Base-by-base conservation (phyloP, 1,140 invertebrate species). In the Musca domestica region DNA sequence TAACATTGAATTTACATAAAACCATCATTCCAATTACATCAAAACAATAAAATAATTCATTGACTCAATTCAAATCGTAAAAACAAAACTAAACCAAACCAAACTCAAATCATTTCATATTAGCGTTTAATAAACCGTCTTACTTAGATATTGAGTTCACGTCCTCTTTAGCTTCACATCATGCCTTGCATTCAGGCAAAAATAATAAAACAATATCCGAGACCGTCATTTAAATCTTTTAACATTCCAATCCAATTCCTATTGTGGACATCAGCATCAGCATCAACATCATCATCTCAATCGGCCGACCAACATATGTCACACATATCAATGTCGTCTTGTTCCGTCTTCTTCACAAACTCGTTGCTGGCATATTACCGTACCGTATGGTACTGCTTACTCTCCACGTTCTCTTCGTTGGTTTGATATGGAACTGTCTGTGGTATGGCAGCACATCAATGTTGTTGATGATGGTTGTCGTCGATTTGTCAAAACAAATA, bases 401-500 rank as follows among this genome's bases (percentile, higher is more conserved):
- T n/a, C n/a, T n/a, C n/a, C n/a, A n/a, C n/a, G n/a, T n/a, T n/a
- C n/a, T 30, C 27, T 23, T n/a, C 27, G 54, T 27, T 58, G 22
- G 54, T 27, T 58, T 9, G 52, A 54, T 7, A 30, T 58, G 27
- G 41, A 19, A 19, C 30, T 61, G 56, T 61, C 56, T 61, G 5
- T 61, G 19, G 15, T 22, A 61, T 10, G 5, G 3, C 27, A 23
- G 27, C 23, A 23, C 23, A 41, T 34, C 56, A 61, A 41, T 30
- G 34, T 34, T 17, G 34, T 20, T 17, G 9, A 30, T 61, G 27
- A 61, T 61, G 34, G n/a, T 61, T 19, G 56, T 41, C 34, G 34
- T 41, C 34, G 34, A 41, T 61, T 61, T 61, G 56, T 61, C 56
- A 61, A 19, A 61, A 61, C 56, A 61, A 61, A 61, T 41, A 61